Percentiles rank a stretch among this genome's conserved stretches.
These are phyloP conservation scores for Drosophila tristis DNA, from an alignment of 1,140 invertebrate species.

Conservation along the genomic window DNA sequence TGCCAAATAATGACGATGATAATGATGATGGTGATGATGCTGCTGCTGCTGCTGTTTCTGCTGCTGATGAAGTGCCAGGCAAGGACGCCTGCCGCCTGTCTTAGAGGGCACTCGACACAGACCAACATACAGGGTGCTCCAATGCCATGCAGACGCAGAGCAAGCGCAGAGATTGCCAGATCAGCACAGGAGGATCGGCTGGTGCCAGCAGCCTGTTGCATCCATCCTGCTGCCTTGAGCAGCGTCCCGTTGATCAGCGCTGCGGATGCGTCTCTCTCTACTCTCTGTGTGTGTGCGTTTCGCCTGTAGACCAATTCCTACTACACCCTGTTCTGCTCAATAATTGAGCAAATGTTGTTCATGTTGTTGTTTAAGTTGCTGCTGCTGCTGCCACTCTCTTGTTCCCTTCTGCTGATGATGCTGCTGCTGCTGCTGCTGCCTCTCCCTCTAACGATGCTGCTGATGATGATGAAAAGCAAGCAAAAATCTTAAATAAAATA, in stretches of 20 bases:
- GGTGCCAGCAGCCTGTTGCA: too few species aligned
- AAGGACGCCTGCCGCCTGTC: slow-evolving; percentile 49
- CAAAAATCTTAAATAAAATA: slow-evolving; percentile 51
- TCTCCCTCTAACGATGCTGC: slow-evolving; percentile 20
- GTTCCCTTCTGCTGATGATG: slow-evolving; percentile 46
- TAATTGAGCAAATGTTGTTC: slow-evolving; percentile 70
- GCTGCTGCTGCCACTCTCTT: slow-evolving; percentile 10
- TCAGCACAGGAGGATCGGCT: too few species aligned
- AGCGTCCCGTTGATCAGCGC: too few species aligned
- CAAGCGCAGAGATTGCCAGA: neutral
- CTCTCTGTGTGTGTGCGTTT: too few species aligned
- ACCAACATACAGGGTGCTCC: slow-evolving; percentile 42
- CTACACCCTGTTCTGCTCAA: slow-evolving; percentile 57
- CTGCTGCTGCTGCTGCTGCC: slow-evolving; percentile 29
- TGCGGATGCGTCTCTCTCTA: too few species aligned
- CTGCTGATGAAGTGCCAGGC: slow-evolving; percentile 48
- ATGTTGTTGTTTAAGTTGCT: slow-evolving; percentile 44
- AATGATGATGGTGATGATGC: slow-evolving; percentile 37
- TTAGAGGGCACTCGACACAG: too few species aligned
- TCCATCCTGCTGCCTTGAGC: too few species aligned
- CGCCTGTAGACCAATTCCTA: neutral
- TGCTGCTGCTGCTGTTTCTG: slow-evolving; percentile 15
- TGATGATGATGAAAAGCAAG: slow-evolving; percentile 68
- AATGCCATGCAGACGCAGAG: too few species aligned
- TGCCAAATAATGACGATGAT: slow-evolving; percentile 28